Evolutionary conservation across 2,113 vertebrate species (phyloP), one percentile per base, ranked within the genome.

Genomic region (Cryptomyrus ogoouensis): DNA sequence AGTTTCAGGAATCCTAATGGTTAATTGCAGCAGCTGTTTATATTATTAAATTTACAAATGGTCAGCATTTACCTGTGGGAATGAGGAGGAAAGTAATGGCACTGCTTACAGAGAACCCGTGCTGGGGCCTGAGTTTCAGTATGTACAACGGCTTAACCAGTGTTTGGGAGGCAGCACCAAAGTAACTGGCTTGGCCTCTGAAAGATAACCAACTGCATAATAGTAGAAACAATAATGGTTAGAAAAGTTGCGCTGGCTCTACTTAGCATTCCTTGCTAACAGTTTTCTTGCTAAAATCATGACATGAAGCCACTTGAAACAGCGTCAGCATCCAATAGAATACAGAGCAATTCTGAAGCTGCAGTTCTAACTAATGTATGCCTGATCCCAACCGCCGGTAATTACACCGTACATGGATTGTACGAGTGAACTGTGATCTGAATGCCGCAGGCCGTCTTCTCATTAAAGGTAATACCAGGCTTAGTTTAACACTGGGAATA

Each of bases 361-460:
- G 83, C 44, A n/a, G 83, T 84, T 17, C 83, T 24, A 31, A 70
- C 62, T 70, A 70, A 84, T 47, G 7, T 10, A n/a, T 84, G 83
- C 21, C 17, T 9, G 1, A 44, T 12, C 44, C 83, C 83, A 47
- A 24, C 39, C n/a, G 83, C 42, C 1, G 3, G 83, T 47, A 84
- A 84, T 84, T 44, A 84, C 83, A 84, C 9, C 17, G 42, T 53
- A 53, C 50, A 87, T 35, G 8, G 49, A 87, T 12, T 35, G 46
- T 86, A 27, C 47, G n/a, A 39, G 31, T 87, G 85, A 27, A 53
- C 50, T 87, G 85, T 87, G 47, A 87, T 53, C 85, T 53, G 47
- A 35, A 87, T 35, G 84, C 46, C 50, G 5, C 24, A 87, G 85
- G 50, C 85, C 10, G 17, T 53, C 10, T 35, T 53, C 53, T 53